These are phyloP conservation scores for Parauchenoglanis punctatus DNA, from an alignment of 2,797 vertebrate species.

Conservation along the genomic window DNA sequence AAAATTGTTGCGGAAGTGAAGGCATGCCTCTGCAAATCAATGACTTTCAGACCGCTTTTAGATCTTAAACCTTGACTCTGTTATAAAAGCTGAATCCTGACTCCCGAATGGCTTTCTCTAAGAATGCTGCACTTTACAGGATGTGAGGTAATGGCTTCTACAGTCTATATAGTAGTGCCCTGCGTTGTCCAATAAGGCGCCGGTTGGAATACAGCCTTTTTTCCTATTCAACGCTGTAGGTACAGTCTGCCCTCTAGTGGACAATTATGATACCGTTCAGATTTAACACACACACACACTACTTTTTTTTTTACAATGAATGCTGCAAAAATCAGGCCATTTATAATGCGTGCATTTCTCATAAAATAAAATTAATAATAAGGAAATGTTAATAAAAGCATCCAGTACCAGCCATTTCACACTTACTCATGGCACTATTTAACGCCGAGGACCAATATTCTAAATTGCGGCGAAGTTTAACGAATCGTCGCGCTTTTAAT, in stretches of 20 bases:
- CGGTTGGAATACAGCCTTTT: neutral
- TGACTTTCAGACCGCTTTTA: neutral
- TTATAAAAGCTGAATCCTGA: neutral
- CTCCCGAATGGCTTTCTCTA: neutral
- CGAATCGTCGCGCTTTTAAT: conserved; percentile 31
- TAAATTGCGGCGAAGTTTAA: neutral
- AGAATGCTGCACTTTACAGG: neutral
- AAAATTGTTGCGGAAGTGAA: neutral
- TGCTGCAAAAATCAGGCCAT: neutral
- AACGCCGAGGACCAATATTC: conserved; percentile 20
- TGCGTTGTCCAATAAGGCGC: neutral
- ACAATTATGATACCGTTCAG: neutral
- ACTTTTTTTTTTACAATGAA: neutral
- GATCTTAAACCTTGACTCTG: neutral
- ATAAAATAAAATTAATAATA: too few relatives aligned
- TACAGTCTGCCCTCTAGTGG: neutral
- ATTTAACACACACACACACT: neutral
- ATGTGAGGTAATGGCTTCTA: neutral
- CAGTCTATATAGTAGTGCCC: neutral
- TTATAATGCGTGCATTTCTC: neutral
- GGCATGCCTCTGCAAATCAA: neutral
- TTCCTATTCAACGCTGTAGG: too few relatives aligned
- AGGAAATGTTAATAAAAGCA: neutral
- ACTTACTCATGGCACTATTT: conserved; percentile 14
- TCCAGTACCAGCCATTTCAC: too few relatives aligned